Percentiles rank a stretch among this genome's conserved stretches.
Evolutionary conservation across 2,888 invertebrate genomes (phyloP).

Genomic region (Mylabris sibirica): DNA sequence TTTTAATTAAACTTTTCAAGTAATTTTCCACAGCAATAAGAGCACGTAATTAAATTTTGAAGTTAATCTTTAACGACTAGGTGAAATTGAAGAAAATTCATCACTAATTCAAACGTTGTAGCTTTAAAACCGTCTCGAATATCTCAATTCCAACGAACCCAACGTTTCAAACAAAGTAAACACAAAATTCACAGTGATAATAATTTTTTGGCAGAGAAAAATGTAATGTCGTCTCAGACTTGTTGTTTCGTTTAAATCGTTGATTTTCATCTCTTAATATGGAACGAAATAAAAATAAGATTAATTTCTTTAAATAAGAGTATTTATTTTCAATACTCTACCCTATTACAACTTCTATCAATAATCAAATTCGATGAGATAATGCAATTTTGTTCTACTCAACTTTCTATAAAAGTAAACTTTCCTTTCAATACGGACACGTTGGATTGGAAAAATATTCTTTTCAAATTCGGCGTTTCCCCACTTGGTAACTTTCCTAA

Average conservation of each 20-base stretch:
- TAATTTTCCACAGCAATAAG: conserved; percentile 16
- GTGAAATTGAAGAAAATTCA: conserved; percentile 7
- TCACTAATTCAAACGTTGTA: conserved; percentile 8
- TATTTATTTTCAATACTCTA: background rate
- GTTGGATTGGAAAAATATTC: conserved; percentile 8
- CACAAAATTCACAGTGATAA: no score
- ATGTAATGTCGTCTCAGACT: no score
- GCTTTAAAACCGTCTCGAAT: conserved; percentile 6
- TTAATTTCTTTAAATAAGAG: background rate
- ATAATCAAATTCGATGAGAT: conserved; percentile 32
- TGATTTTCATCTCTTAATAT: background rate
- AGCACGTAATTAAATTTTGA: conserved; percentile 15
- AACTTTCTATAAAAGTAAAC: conserved; percentile 18
- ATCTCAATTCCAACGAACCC: background rate
- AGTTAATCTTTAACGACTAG: background rate
- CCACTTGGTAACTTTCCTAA: background rate
- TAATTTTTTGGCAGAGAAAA: no score
- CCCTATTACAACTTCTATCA: conserved; percentile 34
- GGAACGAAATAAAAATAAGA: no score
- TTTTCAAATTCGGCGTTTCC: background rate
- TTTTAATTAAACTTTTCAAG: conserved; percentile 18
- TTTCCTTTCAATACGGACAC: conserved; percentile 29
- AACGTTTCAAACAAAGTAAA: background rate
- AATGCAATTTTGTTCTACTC: conserved; percentile 32
- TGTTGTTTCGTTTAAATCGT: no score